Evolutionary conservation across 2,888 invertebrate species (phyloP), one percentile per base, ranked within the genome.

Genomic region (Drosophila stalkeri): DNA sequence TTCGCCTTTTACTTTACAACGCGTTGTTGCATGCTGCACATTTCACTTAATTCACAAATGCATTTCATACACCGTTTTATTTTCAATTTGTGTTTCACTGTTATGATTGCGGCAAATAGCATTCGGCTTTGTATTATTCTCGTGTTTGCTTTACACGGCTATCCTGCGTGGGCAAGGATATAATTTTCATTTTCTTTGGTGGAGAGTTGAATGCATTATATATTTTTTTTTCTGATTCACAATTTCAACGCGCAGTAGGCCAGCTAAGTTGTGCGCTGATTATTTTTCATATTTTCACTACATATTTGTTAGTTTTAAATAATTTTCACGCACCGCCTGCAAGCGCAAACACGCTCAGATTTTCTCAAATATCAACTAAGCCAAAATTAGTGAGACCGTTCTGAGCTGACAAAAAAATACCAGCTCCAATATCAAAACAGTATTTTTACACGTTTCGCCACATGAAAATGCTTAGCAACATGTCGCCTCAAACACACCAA

Each of bases 81-180:
- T 69, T 67, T 75, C 60, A 75, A 67, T 68, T 72, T 68, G 44
- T 66, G 63, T 56, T 75, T 69, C 59, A 64, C 67, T 77, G 57
- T 73, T 83, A 70, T 71, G 71, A 69, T 66, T 64, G 71, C 81
- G 64, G 71, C 66, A 41, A 72, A 66, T 70, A 66, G 54, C 70
- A 57, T 46, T 59, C 60, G 72, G 64, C 73, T 56, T 54, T 23
- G 56, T 54, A 57, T 64, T 79, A 68, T 72, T 72, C 59, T 73
- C 68, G 66, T 80, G 64, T 77, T 72, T 76, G 71, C 84, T 86
- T 85, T 64, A 41, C 69, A 77, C 80, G 62, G 72, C 77, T 80
- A 77, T 89, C 82, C 80, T 85, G 85, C 82, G 72, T 81, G 73
- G 82, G 77, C 80, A 72, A 85, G 85, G 89, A 86, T 89, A 86